phyloP scores from a whole-genome alignment of 2,113 vertebrate genomes.

The Chamaea fasciata region DNA sequence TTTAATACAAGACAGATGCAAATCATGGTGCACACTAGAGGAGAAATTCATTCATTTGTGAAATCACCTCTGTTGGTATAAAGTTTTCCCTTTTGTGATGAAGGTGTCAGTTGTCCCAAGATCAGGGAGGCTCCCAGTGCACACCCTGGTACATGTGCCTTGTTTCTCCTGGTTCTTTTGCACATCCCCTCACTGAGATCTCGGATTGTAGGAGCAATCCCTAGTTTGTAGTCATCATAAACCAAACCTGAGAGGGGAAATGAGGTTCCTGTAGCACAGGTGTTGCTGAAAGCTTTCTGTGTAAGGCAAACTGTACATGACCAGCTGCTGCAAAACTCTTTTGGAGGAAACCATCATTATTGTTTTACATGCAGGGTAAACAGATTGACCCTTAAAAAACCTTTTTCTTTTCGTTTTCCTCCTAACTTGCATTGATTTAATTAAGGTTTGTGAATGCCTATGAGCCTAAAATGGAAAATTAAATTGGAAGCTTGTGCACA shows the following conservation, averaged over 20 bases:
- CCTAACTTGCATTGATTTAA: neutral
- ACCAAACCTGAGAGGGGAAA: neutral
- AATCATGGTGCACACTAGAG: neutral
- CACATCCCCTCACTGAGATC: neutral
- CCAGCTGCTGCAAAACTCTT: neutral
- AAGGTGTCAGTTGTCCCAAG: neutral
- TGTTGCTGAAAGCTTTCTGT: neutral
- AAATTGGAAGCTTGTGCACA: neutral
- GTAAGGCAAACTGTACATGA: neutral
- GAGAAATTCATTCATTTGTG: neutral
- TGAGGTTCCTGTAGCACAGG: neutral
- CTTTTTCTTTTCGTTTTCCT: neutral
- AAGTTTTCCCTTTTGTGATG: neutral
- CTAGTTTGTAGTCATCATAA: neutral
- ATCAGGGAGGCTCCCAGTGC: neutral
- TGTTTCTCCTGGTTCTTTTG: neutral
- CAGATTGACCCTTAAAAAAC: neutral
- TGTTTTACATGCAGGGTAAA: neutral
- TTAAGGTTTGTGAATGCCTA: neutral
- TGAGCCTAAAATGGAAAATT: neutral
- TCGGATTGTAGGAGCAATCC: neutral
- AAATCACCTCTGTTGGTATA: neutral
- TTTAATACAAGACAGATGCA: neutral
- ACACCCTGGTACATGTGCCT: fast-evolving
- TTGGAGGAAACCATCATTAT: neutral